phyloP scores from a whole-genome alignment of 2,888 invertebrate genomes.

The Mythimna lalbum region DNA sequence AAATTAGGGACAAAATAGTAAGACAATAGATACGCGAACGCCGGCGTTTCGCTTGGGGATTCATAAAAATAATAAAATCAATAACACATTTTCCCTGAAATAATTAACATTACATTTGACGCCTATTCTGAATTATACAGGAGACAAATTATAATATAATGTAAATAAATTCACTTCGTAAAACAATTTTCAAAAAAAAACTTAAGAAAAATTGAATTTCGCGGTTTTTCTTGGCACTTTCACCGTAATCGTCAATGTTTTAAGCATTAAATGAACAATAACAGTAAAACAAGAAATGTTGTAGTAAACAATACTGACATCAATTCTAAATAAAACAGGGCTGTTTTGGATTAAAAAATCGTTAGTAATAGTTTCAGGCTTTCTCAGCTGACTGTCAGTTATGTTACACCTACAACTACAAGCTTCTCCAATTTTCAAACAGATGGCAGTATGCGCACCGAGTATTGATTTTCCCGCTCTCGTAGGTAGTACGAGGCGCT shows the following conservation, averaged over 20 bases:
- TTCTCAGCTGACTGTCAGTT: background rate
- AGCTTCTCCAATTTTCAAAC: constrained; percentile 43
- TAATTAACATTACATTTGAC: background rate
- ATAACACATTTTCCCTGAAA: background rate
- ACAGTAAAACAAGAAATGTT: background rate
- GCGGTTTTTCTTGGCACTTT: background rate
- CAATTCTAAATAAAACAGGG: background rate
- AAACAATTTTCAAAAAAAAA: background rate
- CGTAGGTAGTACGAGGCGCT: constrained; percentile 60
- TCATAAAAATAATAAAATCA: no score
- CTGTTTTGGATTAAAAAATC: background rate
- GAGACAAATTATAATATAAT: no score
- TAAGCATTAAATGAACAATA: background rate
- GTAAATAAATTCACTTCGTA: no score
- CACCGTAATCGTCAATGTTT: background rate
- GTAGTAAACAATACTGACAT: no score
- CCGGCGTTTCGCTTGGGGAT: no score
- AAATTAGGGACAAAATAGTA: no score
- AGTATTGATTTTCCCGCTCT: constrained; percentile 84
- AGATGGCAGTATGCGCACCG: constrained; percentile 80
- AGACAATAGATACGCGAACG: no score
- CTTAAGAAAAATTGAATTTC: background rate
- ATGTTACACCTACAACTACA: background rate
- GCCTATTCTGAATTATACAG: background rate
- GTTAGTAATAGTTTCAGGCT: background rate